A percentile compares a stretch with the other conserved stretches of the same genome.
phyloP scores from a whole-genome alignment of 2,113 vertebrate species.

The Coturnix japonica region DNA sequence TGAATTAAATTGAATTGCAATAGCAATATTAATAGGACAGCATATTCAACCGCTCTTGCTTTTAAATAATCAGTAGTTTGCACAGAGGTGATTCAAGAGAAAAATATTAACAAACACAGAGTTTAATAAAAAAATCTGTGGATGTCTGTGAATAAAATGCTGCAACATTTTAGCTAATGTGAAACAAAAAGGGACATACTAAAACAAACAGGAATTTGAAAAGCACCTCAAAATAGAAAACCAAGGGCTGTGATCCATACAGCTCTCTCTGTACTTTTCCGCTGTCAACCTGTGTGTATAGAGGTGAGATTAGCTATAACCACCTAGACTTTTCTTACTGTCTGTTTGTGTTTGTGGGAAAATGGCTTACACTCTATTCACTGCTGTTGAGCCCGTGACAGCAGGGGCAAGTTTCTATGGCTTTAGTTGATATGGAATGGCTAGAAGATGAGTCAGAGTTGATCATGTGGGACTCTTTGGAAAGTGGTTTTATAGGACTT shows the following conservation, averaged over 20 bases:
- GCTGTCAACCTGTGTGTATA: background rate
- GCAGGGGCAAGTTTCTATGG: background rate
- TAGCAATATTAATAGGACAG: background rate
- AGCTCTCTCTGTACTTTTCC: rapidly evolving
- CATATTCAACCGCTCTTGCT: background rate
- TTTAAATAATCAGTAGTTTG: background rate
- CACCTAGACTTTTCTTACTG: background rate
- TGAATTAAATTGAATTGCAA: background rate
- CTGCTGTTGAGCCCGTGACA: background rate
- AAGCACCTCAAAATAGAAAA: no score
- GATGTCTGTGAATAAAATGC: no score
- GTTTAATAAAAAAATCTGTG: background rate
- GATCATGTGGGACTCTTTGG: background rate
- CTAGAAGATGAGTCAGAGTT: background rate
- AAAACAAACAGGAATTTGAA: background rate
- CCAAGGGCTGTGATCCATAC: background rate
- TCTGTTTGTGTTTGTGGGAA: background rate
- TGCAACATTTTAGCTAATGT: background rate
- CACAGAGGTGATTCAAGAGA: background rate
- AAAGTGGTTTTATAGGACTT: background rate
- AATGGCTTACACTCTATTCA: background rate
- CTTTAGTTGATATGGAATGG: background rate
- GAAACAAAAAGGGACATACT: background rate
- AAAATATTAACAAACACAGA: background rate
- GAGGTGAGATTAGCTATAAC: background rate